Evolutionary conservation across 1,140 invertebrate genomes (phyloP).

Genomic region (Latrodectus geometricus): DNA sequence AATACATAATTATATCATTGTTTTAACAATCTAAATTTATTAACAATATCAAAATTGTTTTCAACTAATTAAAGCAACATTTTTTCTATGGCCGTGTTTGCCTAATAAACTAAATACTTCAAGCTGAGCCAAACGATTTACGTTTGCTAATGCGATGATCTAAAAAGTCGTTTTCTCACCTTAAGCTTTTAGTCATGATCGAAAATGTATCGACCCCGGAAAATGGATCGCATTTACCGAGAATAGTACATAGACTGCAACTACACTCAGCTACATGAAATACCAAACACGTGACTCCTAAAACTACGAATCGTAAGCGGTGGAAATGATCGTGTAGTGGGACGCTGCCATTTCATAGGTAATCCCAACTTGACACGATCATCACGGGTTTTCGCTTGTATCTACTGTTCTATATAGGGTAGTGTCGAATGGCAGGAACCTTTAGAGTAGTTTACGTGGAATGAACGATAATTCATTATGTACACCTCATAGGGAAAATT

Average conservation of each 20-base stretch:
- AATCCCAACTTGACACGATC: constrained; percentile 41
- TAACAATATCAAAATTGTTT: no score
- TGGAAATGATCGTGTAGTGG: constrained; percentile 12
- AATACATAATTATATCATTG: no score
- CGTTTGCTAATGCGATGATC: no score
- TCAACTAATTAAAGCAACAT: no score
- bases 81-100: no score
- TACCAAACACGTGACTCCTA: neutral
- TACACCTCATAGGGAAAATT: neutral
- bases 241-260: neutral
- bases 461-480: constrained; percentile 42
- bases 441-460: constrained; percentile 36
- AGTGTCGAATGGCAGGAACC: constrained; percentile 6
- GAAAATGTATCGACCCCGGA: neutral
- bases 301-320: neutral
- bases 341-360: constrained; percentile 13
- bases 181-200: no score
- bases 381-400: constrained; percentile 15
- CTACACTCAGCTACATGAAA: neutral
- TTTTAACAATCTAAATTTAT: no score
- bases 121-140: no score
- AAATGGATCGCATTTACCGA: neutral
- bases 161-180: no score
- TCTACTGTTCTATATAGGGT: constrained; percentile 5
- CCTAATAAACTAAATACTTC: no score